Evolutionary conservation across 2,888 invertebrate genomes (phyloP).

Genomic region (Endomychus coccineus): DNA sequence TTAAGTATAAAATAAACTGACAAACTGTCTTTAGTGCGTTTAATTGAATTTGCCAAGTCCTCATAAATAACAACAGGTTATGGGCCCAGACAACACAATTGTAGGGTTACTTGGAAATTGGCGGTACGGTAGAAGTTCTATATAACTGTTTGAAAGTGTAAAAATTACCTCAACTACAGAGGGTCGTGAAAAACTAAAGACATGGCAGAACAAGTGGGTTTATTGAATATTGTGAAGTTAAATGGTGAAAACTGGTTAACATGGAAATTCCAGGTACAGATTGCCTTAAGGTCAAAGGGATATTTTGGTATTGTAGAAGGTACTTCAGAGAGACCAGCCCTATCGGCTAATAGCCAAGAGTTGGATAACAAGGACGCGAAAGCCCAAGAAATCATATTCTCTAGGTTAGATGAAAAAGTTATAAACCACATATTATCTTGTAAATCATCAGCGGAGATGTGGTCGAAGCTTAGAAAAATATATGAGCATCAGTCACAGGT

Average conservation of each 20-base stretch:
- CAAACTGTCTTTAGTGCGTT: too few species aligned
- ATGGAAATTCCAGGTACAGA: conserved; percentile 6
- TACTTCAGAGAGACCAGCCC: conserved; percentile 3
- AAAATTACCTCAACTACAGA: conserved; percentile 2
- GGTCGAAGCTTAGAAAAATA: conserved; percentile 1
- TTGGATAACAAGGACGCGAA: conserved; percentile 5
- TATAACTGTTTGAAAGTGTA: conserved; percentile 1
- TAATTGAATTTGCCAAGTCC: too few species aligned
- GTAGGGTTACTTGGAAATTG: conserved; percentile 1
- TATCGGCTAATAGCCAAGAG: conserved; percentile 1
- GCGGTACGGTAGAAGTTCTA: too few species aligned
- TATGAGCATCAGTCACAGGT: conserved; percentile 8
- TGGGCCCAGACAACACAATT: conserved; percentile 9
- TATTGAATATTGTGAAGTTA: not conserved
- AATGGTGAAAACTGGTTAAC: conserved; percentile 7
- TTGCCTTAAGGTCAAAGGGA: conserved; percentile 5
- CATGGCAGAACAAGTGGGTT: conserved; percentile 4
- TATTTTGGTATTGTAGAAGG: conserved; percentile 4
- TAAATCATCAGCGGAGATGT: conserved; percentile 9
- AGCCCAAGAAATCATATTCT: conserved; percentile 7
- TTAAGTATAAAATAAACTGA: too few species aligned
- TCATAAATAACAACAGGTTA: conserved; percentile 3
- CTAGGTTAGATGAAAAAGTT: conserved; percentile 6
- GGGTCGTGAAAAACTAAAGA: conserved; percentile 6
- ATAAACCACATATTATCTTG: conserved; percentile 6